Conservation (phyloP, 2,888 invertebrate species). For the Cephus pulcher region DNA sequence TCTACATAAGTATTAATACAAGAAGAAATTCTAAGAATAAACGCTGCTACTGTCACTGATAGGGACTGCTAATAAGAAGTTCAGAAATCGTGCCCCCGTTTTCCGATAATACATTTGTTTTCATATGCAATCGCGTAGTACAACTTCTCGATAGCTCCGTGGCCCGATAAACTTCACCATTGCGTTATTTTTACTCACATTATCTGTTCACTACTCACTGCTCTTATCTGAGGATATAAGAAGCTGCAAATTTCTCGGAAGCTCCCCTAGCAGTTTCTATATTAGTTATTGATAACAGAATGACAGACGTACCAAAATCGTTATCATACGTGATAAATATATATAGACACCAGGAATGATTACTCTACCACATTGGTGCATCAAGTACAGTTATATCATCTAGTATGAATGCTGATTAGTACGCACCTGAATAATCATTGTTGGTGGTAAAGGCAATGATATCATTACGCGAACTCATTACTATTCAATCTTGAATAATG, state of each 20-base stretch:
- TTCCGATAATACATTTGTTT: neutral
- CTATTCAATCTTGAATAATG: slow-evolving; percentile 42
- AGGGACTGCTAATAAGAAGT: neutral
- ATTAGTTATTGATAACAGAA: neutral
- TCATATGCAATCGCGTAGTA: neutral
- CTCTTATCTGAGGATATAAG: neutral
- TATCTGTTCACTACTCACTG: neutral
- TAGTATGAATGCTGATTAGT: neutral
- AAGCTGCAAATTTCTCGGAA: neutral
- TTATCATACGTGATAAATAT: neutral
- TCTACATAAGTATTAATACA: slow-evolving; percentile 14
- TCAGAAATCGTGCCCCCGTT: neutral
- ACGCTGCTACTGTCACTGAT: neutral
- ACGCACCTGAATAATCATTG: neutral
- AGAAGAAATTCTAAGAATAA: neutral
- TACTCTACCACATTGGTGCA: neutral
- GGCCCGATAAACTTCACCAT: neutral
- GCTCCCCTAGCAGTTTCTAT: neutral
- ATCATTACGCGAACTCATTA: slow-evolving; percentile 26
- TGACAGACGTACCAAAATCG: neutral
- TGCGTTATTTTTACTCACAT: neutral
- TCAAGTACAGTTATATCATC: neutral
- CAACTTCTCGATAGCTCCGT: neutral
- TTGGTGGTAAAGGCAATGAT: neutral
- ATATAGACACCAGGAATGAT: neutral